Evolutionary conservation across 2,113 vertebrate genomes (phyloP).

Genomic region (Indicator maculatus): DNA sequence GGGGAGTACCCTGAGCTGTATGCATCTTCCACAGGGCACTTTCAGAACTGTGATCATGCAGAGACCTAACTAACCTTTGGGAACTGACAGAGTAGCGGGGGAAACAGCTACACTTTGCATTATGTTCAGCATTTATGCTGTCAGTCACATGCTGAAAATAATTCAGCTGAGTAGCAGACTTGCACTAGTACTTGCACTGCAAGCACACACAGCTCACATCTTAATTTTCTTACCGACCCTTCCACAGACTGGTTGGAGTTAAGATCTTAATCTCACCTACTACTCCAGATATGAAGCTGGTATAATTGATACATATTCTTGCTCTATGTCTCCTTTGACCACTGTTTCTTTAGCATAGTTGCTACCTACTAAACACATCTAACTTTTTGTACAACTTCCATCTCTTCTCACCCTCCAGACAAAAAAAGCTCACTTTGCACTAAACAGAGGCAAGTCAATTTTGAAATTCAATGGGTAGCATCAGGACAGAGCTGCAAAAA

Average conservation of each 20-base stretch:
- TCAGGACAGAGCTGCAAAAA: not conserved
- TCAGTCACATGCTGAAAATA: slow-evolving; percentile 23
- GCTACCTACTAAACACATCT: not conserved
- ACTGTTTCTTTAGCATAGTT: not conserved
- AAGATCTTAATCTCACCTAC: not conserved
- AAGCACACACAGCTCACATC: not conserved
- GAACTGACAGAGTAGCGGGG: not conserved
- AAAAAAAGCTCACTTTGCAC: not conserved
- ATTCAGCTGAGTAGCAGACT: not conserved
- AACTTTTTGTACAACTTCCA: not conserved
- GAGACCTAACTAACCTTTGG: not conserved
- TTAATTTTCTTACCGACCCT: slow-evolving; percentile 22
- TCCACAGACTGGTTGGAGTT: not conserved
- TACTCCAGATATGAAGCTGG: not conserved
- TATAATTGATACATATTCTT: not conserved
- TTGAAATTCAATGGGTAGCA: not conserved
- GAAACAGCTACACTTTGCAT: not conserved
- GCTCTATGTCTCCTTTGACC: not conserved
- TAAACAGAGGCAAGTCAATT: not conserved
- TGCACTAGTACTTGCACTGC: not conserved
- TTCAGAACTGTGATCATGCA: not conserved
- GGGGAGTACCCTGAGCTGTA: not conserved
- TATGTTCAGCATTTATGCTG: not conserved
- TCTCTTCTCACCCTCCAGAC: not conserved
- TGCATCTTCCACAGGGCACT: not conserved